A percentile compares a stretch with the other conserved stretches of the same genome.
These are phyloP conservation scores for Pseudochirops cupreus DNA, from an alignment of 2,797 vertebrate genomes.

Conservation along the genomic window DNA sequence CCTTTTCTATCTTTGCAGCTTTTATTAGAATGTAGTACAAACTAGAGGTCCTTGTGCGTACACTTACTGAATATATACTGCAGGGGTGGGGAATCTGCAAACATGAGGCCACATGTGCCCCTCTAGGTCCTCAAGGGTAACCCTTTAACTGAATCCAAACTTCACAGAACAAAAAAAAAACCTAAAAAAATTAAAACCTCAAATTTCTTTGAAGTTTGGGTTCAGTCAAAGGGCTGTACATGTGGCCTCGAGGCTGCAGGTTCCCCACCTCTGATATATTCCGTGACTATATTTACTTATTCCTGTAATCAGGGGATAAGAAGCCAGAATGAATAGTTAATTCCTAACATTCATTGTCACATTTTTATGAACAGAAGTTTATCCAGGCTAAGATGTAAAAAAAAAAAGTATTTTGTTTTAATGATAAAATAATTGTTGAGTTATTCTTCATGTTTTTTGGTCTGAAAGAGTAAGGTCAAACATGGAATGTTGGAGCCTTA, in stretches of 20 bases:
- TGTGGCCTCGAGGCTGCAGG: no score
- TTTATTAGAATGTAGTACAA: not conserved
- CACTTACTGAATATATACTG: not conserved
- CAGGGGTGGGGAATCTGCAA: no score
- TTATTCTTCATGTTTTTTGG: not conserved
- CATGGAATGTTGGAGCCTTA: not conserved
- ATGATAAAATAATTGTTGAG: not conserved
- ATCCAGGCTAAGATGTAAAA: not conserved
- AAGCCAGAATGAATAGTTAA: not conserved
- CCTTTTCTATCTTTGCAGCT: not conserved
- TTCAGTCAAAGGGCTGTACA: no score
- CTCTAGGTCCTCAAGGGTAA: no score
- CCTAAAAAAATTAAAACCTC: no score
- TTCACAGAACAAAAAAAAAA: no score
- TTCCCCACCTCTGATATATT: no score
- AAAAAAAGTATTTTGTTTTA: not conserved
- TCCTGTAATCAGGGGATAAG: not conserved
- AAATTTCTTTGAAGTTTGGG: no score
- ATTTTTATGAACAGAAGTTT: not conserved
- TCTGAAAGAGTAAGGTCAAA: not conserved
- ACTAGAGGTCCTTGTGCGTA: not conserved
- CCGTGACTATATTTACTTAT: not conserved
- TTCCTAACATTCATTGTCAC: not conserved
- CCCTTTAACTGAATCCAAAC: no score
- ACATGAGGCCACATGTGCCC: no score